Conservation (phyloP, 2,888 invertebrate genomes). For the Bembecia ichneumoniformis region DNA sequence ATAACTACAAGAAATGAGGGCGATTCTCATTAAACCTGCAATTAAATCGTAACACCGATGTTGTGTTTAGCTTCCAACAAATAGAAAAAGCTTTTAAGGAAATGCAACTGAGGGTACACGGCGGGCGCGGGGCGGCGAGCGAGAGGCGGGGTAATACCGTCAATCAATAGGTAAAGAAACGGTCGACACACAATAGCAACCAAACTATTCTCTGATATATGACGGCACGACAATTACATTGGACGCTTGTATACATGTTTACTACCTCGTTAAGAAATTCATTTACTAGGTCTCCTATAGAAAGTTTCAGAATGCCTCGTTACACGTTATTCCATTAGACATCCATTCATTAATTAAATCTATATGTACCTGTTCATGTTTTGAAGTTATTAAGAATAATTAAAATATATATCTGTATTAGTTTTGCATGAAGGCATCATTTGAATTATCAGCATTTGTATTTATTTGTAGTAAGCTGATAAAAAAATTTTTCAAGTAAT, state of each 20-base stretch:
- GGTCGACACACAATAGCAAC: constrained; percentile 27
- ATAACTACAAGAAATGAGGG: not conserved
- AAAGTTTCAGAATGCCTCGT: not conserved
- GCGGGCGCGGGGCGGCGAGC: constrained; percentile 10
- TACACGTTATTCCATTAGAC: not conserved
- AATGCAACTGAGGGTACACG: constrained; percentile 34
- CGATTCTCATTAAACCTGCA: not conserved
- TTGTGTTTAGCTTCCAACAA: not conserved
- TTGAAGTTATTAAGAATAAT: no score
- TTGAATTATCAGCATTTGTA: no score
- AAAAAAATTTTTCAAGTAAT: no score
- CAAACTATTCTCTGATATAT: constrained; percentile 17
- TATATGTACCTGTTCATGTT: no score
- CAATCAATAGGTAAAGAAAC: constrained; percentile 49
- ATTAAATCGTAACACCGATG: not conserved
- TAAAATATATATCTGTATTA: no score
- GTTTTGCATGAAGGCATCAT: no score
- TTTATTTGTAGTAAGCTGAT: no score
- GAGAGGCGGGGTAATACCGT: constrained; percentile 23
- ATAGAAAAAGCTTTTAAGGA: constrained; percentile 16
- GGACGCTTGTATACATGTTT: constrained; percentile 21
- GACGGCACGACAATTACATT: constrained; percentile 20
- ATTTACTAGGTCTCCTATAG: not conserved
- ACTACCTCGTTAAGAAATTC: constrained; percentile 28
- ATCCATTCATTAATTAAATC: not conserved